phyloP scores from a whole-genome alignment of 2,113 vertebrate genomes.

The Anolis carolinensis region DNA sequence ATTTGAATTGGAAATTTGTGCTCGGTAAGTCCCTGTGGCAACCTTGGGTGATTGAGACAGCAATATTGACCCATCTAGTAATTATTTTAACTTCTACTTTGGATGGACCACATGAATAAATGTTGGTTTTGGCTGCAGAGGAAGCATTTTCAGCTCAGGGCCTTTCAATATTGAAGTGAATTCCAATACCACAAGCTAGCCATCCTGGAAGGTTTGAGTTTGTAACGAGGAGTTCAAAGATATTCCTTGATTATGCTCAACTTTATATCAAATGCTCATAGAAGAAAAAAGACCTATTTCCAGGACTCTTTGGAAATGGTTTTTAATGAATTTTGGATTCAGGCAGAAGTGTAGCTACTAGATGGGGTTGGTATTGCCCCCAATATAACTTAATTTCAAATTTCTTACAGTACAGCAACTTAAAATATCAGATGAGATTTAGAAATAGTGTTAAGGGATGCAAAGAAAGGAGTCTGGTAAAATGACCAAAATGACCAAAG shows the following conservation, averaged over 20 bases:
- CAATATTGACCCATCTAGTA: not conserved
- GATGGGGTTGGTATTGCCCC: no score
- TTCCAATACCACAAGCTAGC: no score
- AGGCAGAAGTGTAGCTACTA: no score
- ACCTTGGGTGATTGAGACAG: not conserved
- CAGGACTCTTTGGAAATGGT: no score
- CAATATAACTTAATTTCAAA: no score
- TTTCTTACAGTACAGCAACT: no score
- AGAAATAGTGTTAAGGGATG: no score
- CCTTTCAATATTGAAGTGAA: not conserved
- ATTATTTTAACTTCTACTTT: not conserved
- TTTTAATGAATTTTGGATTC: no score
- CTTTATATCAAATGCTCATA: not conserved
- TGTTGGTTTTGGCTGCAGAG: not conserved
- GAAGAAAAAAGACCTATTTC: not conserved
- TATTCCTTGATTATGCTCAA: not conserved
- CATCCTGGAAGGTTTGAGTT: no score
- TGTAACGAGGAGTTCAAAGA: not conserved
- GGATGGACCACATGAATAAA: not conserved
- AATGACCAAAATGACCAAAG: no score
- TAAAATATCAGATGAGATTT: no score
- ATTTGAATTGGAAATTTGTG: constrained; percentile 58
- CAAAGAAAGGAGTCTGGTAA: no score
- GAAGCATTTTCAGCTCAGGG: not conserved
- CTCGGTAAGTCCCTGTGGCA: constrained; percentile 67